Evolutionary conservation across 2,113 vertebrate species (phyloP), one percentile per base, ranked within the genome.

Genomic region (Ciconia boyciana): DNA sequence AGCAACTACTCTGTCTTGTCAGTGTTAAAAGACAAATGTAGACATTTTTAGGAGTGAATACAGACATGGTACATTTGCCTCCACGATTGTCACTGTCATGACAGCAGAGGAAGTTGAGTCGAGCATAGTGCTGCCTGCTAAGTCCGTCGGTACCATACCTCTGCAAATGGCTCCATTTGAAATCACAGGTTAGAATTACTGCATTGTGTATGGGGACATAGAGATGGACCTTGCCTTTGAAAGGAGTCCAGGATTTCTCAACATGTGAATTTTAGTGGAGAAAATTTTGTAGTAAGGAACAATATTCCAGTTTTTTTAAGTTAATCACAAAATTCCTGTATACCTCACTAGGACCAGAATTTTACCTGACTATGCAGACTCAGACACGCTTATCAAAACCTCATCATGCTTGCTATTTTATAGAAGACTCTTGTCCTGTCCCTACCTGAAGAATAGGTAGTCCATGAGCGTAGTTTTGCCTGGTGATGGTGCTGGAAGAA

Each of bases 81-180:
- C 39, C 29, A 6, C 2, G 18, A 32, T 28, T 43, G 48, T 9
- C 48, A 24, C 44, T 55, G 6, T n/a, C 64, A 29, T 4, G 7
- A 49, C 64, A 88, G 44, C 26, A 16, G 11, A 29, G 32, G 48
- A 68, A 77, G 32, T 15, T 14, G 43, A 68, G 36, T 12, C 0
- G 2, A n/a, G 31, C 11, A 7, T 22, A 39, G 13, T 31, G 29
- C 20, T 72, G 64, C 41, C 46, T 36, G 32, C 25, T 22, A 46
- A 66, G 34, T 14, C 41, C 18, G 8, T 15, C 0, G 0, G 41
- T 44, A 36, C 32, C 32, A 9, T 3, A 70, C 7, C 16, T 44
- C 32, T 65, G 51, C 32, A 55, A 61, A 54, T 2, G 61, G 22
- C 26, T 66, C 57, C 28, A 11, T 28, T 31, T 58, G 44, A 83